These are phyloP conservation scores for Monopis laevigella DNA, from an alignment of 2,888 invertebrate species.

Conservation along the genomic window DNA sequence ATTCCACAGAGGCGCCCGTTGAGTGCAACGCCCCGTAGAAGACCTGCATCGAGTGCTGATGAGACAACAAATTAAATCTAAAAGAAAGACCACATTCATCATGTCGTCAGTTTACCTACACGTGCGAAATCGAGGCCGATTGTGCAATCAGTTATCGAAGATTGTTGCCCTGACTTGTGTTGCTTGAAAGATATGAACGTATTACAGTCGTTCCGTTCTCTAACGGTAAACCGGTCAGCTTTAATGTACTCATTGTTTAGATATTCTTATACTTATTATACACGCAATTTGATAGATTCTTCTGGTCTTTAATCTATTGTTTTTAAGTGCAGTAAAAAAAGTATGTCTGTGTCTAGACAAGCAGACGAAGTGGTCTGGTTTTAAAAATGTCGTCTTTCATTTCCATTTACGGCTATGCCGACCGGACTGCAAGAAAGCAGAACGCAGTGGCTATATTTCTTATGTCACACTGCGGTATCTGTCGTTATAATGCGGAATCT, in stretches of 20 bases:
- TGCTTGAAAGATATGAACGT: constrained; percentile 31
- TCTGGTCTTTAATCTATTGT: too few species aligned
- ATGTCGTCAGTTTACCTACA: constrained; percentile 23
- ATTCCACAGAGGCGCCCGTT: constrained; percentile 42
- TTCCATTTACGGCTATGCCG: constrained; percentile 3
- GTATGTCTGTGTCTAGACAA: too few species aligned
- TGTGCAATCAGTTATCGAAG: constrained; percentile 53
- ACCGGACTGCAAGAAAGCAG: constrained; percentile 3
- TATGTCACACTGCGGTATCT: too few species aligned
- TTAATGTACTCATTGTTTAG: constrained; percentile 46
- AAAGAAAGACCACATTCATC: background rate
- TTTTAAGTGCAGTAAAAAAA: too few species aligned
- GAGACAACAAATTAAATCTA: constrained; percentile 16
- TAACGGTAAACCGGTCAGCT: constrained; percentile 40
- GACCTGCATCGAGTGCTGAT: constrained; percentile 44
- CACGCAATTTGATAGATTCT: too few species aligned
- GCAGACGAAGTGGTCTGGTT: too few species aligned
- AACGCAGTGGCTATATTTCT: background rate
- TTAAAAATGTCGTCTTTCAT: constrained; percentile 1
- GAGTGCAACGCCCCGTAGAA: constrained; percentile 51
- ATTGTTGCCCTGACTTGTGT: constrained; percentile 48
- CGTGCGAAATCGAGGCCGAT: constrained; percentile 52
- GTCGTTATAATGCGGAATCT: too few species aligned
- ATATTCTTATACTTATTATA: constrained; percentile 2
- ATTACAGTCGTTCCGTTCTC: constrained; percentile 28